Base-by-base conservation (phyloP, 2,797 vertebrate genomes). In the Typhlichthys eigenmanni region DNA sequence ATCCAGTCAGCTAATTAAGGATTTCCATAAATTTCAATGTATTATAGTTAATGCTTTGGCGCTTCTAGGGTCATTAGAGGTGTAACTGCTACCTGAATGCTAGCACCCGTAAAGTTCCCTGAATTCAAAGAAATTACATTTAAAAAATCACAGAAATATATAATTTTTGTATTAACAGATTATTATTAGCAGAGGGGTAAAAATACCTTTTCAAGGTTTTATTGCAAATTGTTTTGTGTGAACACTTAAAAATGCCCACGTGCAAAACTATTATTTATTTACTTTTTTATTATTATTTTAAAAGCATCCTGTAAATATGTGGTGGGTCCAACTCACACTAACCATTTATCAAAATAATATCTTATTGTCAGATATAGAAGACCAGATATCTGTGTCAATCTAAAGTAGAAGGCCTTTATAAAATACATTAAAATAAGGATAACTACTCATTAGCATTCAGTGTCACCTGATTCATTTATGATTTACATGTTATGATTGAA, bases 1-100 rank as follows among this genome's bases (percentile, higher is more conserved):
- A 78, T 80, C 75, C 71, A 79, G 84, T 83, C 70, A 78, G 82
- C 84, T 88, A 89, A 91, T 91, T 86, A 87, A 78, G 81, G 87
- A 89, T 89, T 92, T 92, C 80, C 88, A 88, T 90, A 87, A 79
- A 91, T 92, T 88, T 88, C 73, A 86, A 91, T 89, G 76, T 67
- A 86, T 92, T 89, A 89, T 85, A 79, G 84, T 83, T 88, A 87
- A 88, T 88, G 76, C 85, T 86, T 88, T 87, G 82, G 88, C 82
- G 85, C 81, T 84, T 86, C 74, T 79, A 78, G 82, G 84, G 88
- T 91, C 84, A 90, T 91, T 91, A 90, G 79, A 77, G 81, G 70
- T 74, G 80, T 88, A 89, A 92, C 90, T 88, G 85, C 76, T 74
- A 75, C 80, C 85, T 84, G 76, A 90, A 89, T 75, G 78, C 76